Evolutionary conservation across 2,797 vertebrate species (phyloP).

Genomic region (Decapterus maruadsi): DNA sequence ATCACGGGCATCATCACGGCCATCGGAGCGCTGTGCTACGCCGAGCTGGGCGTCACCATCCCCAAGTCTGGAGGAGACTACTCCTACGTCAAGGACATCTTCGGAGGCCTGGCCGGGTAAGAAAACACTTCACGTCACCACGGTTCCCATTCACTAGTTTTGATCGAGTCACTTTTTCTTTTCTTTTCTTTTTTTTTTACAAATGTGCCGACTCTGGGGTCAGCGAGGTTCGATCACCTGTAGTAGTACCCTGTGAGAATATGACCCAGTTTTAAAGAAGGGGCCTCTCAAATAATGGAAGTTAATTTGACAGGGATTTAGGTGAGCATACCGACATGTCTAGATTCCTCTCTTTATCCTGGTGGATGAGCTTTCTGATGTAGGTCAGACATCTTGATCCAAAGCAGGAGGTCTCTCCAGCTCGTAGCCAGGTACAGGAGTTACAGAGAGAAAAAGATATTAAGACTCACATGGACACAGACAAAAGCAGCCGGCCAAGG

Average conservation of each 20-base stretch:
- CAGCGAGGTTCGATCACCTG: background rate
- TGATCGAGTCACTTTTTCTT: too few species aligned
- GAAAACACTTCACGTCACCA: slow-evolving; percentile 27
- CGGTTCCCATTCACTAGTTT: too few species aligned
- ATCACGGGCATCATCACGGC: slow-evolving; percentile 93
- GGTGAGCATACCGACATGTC: slow-evolving; percentile 43
- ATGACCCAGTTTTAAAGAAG: slow-evolving; percentile 32
- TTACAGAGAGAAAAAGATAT: background rate
- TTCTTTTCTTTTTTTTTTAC: too few species aligned
- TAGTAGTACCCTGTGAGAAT: too few species aligned
- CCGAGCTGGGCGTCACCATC: slow-evolving; percentile 95
- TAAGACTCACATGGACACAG: background rate
- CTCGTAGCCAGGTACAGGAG: background rate
- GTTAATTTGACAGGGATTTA: slow-evolving; percentile 54
- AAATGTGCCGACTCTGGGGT: background rate
- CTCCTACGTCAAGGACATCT: slow-evolving; percentile 95
- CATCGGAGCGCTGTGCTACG: slow-evolving; percentile 94
- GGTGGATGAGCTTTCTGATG: slow-evolving; percentile 32
- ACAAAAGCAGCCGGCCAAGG: background rate
- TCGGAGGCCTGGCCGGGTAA: slow-evolving; percentile 94
- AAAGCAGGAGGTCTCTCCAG: slow-evolving; percentile 17
- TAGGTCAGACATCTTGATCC: slow-evolving; percentile 42
- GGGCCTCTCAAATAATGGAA: slow-evolving; percentile 29
- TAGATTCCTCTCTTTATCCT: slow-evolving; percentile 44
- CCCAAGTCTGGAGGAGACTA: slow-evolving; percentile 96